Base-by-base conservation (phyloP, 2,797 vertebrate species). In the Enteromius unitaeniatus region DNA sequence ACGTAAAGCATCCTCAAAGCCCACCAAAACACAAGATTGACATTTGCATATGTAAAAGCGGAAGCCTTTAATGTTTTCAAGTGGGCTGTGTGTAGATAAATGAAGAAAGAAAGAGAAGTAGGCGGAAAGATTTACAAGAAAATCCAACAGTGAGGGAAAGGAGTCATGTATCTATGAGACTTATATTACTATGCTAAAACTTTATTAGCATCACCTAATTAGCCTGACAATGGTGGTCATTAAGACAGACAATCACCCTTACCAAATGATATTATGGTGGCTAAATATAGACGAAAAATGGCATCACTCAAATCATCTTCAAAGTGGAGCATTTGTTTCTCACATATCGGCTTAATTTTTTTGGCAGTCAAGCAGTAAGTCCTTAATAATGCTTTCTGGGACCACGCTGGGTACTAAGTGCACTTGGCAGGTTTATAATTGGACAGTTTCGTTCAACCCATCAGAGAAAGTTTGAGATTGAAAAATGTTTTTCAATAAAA, bases 1-100 rank as follows among this genome's bases (percentile, higher is more conserved):
- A 87, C 86, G 1, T 92, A 91, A 93, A 76, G 68, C 83, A 83
- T 84, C 88, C 89, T 88, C 82, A 84, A 85, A 60, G 87, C 89
- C 79, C 84, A 90, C 89, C 91, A 88, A 90, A 74, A 64, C 8
- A 68, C 49, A 42, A 37, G 37, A 53, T 78, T 77, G 13, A 13
- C 74, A 40, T 72, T 62, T 64, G 53, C 83, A 79, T 78, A 47
- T n/a, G 42, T 81, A 53, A 67, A 81, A 81, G 21, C n/a, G 14
- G 64, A 11, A 73, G 67, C 55, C 65, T 87, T 83, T 6, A 84
- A 69, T 69, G 76, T 78, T 84, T 81, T 58, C 26, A 78, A 68
- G 78, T 75, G 77, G 64, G 70, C 78, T 34, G 53, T 76, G 70
- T n/a, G 4, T 53, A 40, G 26, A 40, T 21, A 21, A 62, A 31